phyloP scores from a whole-genome alignment of 2,797 vertebrate species.

The Trachops cirrhosus region DNA sequence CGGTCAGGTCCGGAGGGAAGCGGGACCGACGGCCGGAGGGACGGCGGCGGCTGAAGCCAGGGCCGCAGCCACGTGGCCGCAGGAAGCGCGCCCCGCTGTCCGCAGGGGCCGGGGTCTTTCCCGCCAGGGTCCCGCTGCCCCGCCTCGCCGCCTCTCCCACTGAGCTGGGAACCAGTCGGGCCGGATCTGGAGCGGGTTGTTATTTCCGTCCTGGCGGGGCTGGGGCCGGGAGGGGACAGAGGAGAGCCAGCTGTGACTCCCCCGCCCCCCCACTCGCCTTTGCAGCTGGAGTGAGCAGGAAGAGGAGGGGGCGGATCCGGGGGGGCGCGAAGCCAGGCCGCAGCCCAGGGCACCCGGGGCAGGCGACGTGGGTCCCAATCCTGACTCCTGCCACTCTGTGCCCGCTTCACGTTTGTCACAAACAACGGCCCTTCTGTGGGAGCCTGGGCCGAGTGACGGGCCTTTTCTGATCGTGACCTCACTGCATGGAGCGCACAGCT shows the following conservation, averaged over 20 bases:
- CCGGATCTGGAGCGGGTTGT: background rate
- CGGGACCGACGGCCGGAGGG: background rate
- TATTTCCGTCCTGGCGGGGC: background rate
- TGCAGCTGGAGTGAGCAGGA: background rate
- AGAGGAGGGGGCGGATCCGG: background rate
- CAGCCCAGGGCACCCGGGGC: background rate
- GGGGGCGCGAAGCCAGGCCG: background rate
- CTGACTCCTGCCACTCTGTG: background rate
- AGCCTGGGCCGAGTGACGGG: background rate
- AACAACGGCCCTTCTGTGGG: conserved; percentile 56
- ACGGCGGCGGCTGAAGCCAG: background rate
- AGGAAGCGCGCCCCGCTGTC: background rate
- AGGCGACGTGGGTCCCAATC: fast-evolving
- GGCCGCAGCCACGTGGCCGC: background rate
- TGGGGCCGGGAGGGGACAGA: background rate
- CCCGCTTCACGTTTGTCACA: background rate
- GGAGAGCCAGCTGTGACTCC: background rate
- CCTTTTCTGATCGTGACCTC: conserved; percentile 40
- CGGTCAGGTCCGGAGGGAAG: background rate
- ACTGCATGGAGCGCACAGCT: background rate
- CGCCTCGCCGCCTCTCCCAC: background rate
- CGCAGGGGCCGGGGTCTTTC: background rate
- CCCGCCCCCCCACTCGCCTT: fast-evolving
- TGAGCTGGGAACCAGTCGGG: conserved; percentile 34
- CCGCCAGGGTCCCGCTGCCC: background rate